Evolutionary conservation across 2,888 invertebrate genomes (phyloP).

Genomic region (Tetropium fuscum): DNA sequence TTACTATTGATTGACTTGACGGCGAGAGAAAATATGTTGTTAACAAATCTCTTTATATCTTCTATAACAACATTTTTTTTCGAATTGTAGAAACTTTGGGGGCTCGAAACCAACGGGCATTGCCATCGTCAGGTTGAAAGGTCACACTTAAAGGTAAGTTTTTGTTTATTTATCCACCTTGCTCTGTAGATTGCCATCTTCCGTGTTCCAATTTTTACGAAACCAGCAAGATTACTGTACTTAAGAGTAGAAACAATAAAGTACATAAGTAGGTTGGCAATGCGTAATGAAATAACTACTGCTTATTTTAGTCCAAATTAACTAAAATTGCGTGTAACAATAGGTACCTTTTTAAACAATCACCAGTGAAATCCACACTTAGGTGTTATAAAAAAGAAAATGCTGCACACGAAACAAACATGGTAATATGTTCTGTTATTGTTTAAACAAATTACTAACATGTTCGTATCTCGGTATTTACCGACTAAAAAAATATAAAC

Average conservation of each 20-base stretch:
- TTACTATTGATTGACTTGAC: constrained; percentile 44
- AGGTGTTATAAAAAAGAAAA: too few relatives aligned
- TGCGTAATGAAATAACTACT: too few relatives aligned
- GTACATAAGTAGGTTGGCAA: not conserved
- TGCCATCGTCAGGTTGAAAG: constrained; percentile 48
- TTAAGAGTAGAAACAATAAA: not conserved
- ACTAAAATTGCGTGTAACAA: too few relatives aligned
- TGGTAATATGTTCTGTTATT: too few relatives aligned
- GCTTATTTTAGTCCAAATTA: too few relatives aligned
- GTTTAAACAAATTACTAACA: too few relatives aligned
- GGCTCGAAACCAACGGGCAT: constrained; percentile 52
- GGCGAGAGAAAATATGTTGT: constrained; percentile 35
- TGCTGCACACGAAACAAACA: too few relatives aligned
- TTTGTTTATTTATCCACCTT: constrained; percentile 27
- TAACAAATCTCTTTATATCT: constrained; percentile 32
- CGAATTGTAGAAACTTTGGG: constrained; percentile 47
- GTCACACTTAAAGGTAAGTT: constrained; percentile 54
- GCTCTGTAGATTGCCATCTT: constrained; percentile 16
- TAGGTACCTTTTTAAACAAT: too few relatives aligned
- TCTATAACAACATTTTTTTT: constrained; percentile 38
- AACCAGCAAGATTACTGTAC: not conserved
- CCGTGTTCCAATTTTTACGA: constrained; percentile 1
- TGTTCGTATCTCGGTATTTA: too few relatives aligned
- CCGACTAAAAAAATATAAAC: too few relatives aligned
- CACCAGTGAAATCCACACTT: too few relatives aligned